Conservation (phyloP, 2,113 vertebrate species). For the Condylura cristata region DNA sequence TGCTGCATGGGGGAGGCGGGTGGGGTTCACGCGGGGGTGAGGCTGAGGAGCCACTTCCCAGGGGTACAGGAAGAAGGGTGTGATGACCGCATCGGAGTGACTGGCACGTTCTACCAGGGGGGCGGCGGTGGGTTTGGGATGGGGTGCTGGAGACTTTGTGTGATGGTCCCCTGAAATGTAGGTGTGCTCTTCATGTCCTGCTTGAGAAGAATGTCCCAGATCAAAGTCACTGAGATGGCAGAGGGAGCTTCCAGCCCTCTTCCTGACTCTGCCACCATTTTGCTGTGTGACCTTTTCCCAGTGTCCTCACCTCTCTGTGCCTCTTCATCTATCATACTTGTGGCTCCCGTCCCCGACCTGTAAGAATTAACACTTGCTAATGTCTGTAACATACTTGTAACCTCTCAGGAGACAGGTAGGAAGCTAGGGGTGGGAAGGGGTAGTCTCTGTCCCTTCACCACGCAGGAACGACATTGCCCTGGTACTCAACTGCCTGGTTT, state of each 20-base stretch:
- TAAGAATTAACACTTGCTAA: slow-evolving; percentile 64
- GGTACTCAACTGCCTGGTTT: fast-evolving
- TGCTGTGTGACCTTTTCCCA: neutral
- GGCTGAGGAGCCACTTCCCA: neutral
- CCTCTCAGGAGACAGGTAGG: slow-evolving; percentile 6
- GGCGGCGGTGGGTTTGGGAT: neutral
- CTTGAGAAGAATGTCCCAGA: neutral
- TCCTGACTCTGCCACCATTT: neutral
- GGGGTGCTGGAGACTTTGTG: too few species aligned
- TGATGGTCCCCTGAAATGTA: neutral
- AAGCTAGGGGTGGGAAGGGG: neutral
- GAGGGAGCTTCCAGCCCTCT: neutral
- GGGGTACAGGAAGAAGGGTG: neutral
- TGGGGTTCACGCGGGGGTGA: neutral
- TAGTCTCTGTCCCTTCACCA: neutral
- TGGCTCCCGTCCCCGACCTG: neutral
- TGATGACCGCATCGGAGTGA: too few species aligned
- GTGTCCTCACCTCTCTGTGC: slow-evolving; percentile 64
- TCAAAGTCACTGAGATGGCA: fast-evolving
- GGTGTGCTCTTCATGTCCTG: neutral
- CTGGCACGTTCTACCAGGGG: too few species aligned
- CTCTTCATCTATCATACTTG: slow-evolving; percentile 20
- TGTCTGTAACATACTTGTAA: neutral
- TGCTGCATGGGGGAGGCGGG: too few species aligned
- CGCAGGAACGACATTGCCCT: neutral